Conservation (phyloP, 2,113 vertebrate genomes). For the Tonatia bakeri region DNA sequence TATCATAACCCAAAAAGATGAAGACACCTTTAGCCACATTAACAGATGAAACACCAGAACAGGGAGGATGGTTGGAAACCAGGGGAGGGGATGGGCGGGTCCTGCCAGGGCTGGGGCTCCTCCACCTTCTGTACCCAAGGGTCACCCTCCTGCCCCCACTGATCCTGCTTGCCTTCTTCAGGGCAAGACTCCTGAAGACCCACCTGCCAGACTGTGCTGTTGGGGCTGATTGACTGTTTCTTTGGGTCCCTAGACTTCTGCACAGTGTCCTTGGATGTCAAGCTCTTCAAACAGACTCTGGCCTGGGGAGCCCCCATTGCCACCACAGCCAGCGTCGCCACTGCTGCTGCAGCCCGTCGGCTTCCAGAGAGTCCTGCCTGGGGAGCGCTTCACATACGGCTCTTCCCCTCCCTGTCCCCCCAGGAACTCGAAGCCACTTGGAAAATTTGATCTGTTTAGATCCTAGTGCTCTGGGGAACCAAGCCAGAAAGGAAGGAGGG, state of each 20-base stretch:
- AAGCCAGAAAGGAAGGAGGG: not conserved
- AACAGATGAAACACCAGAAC: not conserved
- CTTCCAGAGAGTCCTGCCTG: not conserved
- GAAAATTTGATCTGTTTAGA: constrained; percentile 58
- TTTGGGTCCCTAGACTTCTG: not conserved
- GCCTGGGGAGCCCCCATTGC: not conserved
- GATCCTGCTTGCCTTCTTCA: not conserved
- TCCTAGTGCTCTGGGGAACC: not conserved
- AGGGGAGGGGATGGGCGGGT: not conserved
- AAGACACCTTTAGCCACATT: not conserved
- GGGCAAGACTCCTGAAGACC: not conserved
- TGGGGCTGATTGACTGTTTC: not conserved
- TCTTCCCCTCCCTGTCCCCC: not conserved
- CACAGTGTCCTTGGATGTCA: not conserved
- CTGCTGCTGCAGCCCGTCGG: not conserved
- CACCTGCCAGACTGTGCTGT: not conserved
- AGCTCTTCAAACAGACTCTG: not conserved
- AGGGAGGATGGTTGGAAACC: not conserved
- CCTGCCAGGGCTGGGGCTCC: not conserved
- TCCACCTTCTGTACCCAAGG: not conserved
- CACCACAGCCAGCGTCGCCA: not conserved
- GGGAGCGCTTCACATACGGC: not conserved
- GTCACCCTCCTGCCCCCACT: not conserved
- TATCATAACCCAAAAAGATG: not conserved
- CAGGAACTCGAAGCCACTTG: constrained; percentile 21